phyloP scores from a whole-genome alignment of 2,797 vertebrate species.

The Tarsius wallacei region DNA sequence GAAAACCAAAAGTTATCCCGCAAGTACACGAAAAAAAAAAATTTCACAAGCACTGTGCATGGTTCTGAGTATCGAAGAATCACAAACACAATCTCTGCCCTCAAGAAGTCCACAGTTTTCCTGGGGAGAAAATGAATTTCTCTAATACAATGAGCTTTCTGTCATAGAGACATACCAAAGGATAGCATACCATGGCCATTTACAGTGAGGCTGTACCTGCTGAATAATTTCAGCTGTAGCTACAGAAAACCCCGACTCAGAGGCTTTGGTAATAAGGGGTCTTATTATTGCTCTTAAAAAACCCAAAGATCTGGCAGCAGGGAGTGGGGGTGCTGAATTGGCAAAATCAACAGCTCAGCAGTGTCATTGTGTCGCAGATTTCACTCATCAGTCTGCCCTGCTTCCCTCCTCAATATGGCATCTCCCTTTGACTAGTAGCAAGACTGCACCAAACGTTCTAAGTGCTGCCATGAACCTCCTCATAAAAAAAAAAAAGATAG shows the following conservation, averaged over 20 bases:
- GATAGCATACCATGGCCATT: neutral
- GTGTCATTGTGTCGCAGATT: neutral
- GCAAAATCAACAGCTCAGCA: neutral
- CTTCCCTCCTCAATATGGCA: too few species aligned
- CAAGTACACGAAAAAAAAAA: neutral
- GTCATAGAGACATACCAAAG: neutral
- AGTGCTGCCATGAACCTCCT: neutral
- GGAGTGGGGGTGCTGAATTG: neutral
- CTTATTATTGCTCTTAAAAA: neutral
- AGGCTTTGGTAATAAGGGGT: neutral
- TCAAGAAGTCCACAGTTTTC: neutral
- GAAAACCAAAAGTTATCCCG: neutral
- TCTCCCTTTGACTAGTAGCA: neutral
- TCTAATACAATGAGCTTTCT: neutral
- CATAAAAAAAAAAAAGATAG: neutral
- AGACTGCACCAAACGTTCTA: neutral
- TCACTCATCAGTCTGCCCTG: neutral
- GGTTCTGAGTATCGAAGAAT: neutral
- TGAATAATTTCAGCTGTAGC: too few species aligned
- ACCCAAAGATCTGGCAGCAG: neutral
- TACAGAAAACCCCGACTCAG: neutral
- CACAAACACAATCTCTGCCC: neutral
- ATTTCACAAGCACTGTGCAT: neutral
- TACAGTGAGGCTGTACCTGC: too few species aligned
- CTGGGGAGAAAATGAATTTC: neutral